phyloP scores from a whole-genome alignment of 2,888 invertebrate species.

The Quadriops clusia region DNA sequence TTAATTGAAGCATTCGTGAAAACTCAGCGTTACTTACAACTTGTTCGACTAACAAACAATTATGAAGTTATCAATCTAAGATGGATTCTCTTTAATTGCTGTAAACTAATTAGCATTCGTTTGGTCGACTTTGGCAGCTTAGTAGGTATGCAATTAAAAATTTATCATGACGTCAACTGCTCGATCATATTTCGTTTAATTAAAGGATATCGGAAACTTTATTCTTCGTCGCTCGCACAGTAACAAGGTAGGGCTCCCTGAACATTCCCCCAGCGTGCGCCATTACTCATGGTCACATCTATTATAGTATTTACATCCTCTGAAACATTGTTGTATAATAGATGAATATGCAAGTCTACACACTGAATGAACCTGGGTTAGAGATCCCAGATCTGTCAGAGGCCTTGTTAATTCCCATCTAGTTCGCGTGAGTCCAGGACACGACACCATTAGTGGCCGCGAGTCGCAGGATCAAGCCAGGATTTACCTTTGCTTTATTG shows the following conservation, averaged over 20 bases:
- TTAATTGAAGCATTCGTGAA: constrained; percentile 16
- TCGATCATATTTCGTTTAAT: too few relatives aligned
- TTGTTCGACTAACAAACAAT: constrained; percentile 16
- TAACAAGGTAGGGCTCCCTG: too few relatives aligned
- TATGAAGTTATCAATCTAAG: constrained; percentile 17
- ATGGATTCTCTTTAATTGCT: constrained; percentile 16
- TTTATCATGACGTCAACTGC: constrained; percentile 14
- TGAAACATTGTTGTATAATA: too few relatives aligned
- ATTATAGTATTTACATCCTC: too few relatives aligned
- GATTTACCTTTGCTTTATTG: constrained; percentile 23
- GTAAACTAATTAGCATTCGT: constrained; percentile 16
- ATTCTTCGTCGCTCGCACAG: too few relatives aligned
- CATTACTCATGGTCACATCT: too few relatives aligned
- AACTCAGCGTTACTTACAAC: constrained; percentile 14
- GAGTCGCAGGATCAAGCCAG: constrained; percentile 20
- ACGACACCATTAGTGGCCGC: constrained; percentile 23
- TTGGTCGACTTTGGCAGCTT: constrained; percentile 15
- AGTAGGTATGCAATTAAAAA: constrained; percentile 16
- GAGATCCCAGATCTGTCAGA: too few relatives aligned
- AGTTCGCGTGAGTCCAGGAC: constrained; percentile 22
- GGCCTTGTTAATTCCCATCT: constrained; percentile 20
- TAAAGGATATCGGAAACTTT: too few relatives aligned
- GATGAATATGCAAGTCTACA: too few relatives aligned
- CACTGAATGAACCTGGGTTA: too few relatives aligned
- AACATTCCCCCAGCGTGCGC: too few relatives aligned